Base-by-base conservation (phyloP, 1,140 invertebrate genomes). In the Cepaea nemoralis region DNA sequence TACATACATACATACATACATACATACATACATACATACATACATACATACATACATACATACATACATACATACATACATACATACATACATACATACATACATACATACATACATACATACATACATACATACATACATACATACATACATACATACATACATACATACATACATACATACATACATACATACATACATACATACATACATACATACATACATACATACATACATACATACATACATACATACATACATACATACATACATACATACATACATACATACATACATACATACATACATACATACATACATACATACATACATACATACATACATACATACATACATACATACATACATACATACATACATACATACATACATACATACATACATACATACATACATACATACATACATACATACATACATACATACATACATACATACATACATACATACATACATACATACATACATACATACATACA, bases 191-290 rank as follows among this genome's bases (percentile, higher is more conserved):
- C 50, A 55, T 55, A 55, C 50, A 55, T 55, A 55, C 50, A 55
- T 55, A 55, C 50, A 55, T n/a, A 55, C n/a, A 55, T n/a, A 55
- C n/a, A 55, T n/a, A 55, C n/a, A 55, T n/a, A 55, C n/a, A 55
- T n/a, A 55, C n/a, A 55, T n/a, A 55, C n/a, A 55, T n/a, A 55
- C n/a, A 55, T n/a, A 55, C n/a, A 55, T n/a, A 55, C n/a, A 55
- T n/a, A 55, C n/a, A 55, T n/a, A 55, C n/a, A 55, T n/a, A 55
- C n/a, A 55, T n/a, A 55, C 50, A 55, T 55, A 55, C 50, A 55
- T 55, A 55, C 50, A 55, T 55, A 55, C 50, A 55, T 55, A 55
- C 50, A 55, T 55, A 55, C 50, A 55, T 55, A 55, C 50, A 55
- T 55, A 55, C 50, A 55, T 55, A 55, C 50, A 55, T 55, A 55